Evolutionary conservation across 2,113 vertebrate species (phyloP).

Genomic region (Shinisaurus crocodilurus): DNA sequence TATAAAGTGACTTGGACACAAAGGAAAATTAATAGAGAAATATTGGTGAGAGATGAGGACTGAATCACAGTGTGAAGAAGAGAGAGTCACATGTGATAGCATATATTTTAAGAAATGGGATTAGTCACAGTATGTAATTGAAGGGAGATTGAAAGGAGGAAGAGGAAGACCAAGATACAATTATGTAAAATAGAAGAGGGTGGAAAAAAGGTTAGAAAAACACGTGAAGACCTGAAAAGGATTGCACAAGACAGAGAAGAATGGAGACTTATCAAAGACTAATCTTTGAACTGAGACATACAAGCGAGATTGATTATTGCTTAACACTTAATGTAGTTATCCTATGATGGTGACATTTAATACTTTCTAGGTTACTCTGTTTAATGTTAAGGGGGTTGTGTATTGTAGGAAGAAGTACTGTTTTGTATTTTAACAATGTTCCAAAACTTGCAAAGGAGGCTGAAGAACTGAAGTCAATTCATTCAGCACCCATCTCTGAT

Average conservation of each 20-base stretch:
- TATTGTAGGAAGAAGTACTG: not conserved
- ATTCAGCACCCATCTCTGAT: constrained; percentile 11
- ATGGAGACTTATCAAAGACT: not conserved
- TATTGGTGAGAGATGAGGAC: not conserved
- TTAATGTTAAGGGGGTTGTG: not conserved
- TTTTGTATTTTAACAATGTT: not conserved
- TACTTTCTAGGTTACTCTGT: not conserved
- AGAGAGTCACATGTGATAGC: not conserved
- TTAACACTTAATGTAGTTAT: not conserved
- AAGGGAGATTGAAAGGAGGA: not conserved
- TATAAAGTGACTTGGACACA: not conserved
- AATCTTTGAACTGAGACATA: not conserved
- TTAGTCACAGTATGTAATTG: too few species aligned
- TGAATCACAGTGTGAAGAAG: not conserved
- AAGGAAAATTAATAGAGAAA: not conserved
- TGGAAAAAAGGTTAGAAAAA: not conserved
- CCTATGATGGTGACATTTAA: not conserved
- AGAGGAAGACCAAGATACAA: not conserved
- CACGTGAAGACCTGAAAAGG: not conserved
- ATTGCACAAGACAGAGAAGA: not conserved
- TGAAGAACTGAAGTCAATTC: not conserved
- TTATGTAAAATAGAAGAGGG: too few species aligned
- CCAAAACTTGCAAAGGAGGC: not conserved
- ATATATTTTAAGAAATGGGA: not conserved
- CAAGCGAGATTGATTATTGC: not conserved